Evolutionary conservation across 2,888 invertebrate species (phyloP).

Genomic region (Alviniconcha strummeri): DNA sequence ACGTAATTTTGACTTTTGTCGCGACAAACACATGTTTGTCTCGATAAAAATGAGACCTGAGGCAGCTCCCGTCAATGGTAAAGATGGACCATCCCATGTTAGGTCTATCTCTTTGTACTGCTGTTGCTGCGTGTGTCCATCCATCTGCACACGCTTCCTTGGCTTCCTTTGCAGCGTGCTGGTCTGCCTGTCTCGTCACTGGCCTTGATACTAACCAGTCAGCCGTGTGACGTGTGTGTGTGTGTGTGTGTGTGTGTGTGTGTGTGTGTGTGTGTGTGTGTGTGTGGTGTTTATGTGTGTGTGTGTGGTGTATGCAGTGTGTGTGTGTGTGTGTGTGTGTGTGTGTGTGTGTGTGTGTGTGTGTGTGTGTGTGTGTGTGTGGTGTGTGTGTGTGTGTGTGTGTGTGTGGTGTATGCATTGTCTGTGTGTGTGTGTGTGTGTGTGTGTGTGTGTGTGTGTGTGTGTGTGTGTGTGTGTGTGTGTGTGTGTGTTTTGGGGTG

Average conservation of each 20-base stretch:
- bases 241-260: slow-evolving; percentile 14
- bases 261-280: slow-evolving; percentile 9
- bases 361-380: slow-evolving; percentile 2
- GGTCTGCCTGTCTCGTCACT: no score
- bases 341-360: not conserved
- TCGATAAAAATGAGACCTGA: no score
- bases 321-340: not conserved
- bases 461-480: slow-evolving; percentile 3
- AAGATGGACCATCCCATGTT: no score
- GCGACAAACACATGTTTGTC: no score
- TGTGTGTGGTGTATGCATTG: slow-evolving; percentile 7
- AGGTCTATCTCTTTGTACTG: no score
- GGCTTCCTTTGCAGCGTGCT: no score
- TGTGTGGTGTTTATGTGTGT: slow-evolving; percentile 11
- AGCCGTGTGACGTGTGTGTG: not conserved
- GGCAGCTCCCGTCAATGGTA: no score
- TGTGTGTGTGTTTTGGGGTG: not conserved
- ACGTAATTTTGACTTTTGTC: no score
- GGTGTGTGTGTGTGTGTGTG: slow-evolving; percentile 10
- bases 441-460: slow-evolving; percentile 10
- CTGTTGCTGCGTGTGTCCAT: no score
- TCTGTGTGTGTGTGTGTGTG: slow-evolving; percentile 9
- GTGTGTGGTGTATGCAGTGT: not conserved
- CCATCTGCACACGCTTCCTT: no score
- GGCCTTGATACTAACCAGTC: no score